phyloP scores from a whole-genome alignment of 1,140 invertebrate genomes.

The Tetramorium alpestre region DNA sequence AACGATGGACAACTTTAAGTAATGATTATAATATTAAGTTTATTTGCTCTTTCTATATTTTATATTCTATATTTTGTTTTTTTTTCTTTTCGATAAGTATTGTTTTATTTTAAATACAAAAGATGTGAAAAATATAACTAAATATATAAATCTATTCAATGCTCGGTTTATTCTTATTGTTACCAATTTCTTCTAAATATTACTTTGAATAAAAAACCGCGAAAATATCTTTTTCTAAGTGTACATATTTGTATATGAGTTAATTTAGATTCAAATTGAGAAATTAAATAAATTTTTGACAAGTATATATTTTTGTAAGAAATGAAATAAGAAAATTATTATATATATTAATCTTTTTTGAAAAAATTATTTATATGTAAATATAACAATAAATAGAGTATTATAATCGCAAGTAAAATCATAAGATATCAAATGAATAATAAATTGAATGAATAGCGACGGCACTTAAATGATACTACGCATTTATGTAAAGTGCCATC shows the following conservation, averaged over 20 bases:
- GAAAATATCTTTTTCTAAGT: not conserved
- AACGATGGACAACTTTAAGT: not conserved
- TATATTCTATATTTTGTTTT: not conserved
- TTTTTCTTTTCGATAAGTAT: not conserved
- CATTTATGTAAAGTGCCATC: slow-evolving; percentile 24
- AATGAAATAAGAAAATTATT: too few relatives aligned
- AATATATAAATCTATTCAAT: not conserved
- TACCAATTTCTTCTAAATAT: not conserved
- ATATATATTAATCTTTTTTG: not conserved
- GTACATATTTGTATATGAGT: too few relatives aligned
- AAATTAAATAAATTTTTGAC: too few relatives aligned
- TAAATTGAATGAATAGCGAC: not conserved
- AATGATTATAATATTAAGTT: not conserved
- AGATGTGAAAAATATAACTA: not conserved
- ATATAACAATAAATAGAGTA: not conserved
- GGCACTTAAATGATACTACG: not conserved
- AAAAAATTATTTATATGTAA: not conserved
- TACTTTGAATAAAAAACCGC: not conserved
- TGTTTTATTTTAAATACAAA: not conserved
- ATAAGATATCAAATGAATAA: not conserved
- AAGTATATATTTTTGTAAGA: too few relatives aligned
- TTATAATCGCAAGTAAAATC: not conserved
- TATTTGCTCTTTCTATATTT: not conserved
- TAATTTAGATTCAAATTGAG: too few relatives aligned
- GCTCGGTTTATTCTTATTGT: not conserved